phyloP scores from a whole-genome alignment of 2,888 invertebrate genomes.

The Folsomia manolachei region DNA sequence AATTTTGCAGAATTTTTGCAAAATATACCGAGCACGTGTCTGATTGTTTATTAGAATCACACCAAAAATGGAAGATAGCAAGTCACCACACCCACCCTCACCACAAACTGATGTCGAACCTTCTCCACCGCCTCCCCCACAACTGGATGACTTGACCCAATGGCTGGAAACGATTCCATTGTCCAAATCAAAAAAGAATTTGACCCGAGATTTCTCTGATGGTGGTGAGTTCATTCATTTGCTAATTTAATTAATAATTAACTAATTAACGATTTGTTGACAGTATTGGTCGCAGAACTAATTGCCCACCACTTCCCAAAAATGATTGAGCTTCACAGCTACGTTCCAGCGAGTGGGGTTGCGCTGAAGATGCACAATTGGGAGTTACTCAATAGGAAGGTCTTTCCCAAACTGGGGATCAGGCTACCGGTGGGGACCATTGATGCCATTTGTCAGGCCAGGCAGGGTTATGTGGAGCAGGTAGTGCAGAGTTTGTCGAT shows the following conservation, averaged over 20 bases:
- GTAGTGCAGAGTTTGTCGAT: constrained; percentile 15
- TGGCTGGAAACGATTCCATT: constrained; percentile 44
- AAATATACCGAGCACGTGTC: too few relatives aligned
- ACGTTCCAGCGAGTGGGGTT: constrained; percentile 34
- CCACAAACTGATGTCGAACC: too few relatives aligned
- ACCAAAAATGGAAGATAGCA: background rate
- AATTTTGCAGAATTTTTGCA: too few relatives aligned
- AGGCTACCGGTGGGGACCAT: constrained; percentile 23
- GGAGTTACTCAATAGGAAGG: constrained; percentile 39
- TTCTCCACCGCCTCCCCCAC: background rate
- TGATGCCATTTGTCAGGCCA: constrained; percentile 29
- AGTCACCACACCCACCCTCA: too few relatives aligned
- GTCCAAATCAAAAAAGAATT: constrained; percentile 36
- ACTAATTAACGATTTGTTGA: background rate
- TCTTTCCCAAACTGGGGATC: constrained; percentile 32
- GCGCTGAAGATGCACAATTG: constrained; percentile 40
- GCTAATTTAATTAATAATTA: too few relatives aligned
- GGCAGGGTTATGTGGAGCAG: constrained; percentile 33
- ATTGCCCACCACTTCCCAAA: constrained; percentile 39
- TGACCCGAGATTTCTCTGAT: constrained; percentile 47
- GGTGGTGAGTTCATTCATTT: constrained; percentile 26
- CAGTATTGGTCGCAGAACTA: constrained; percentile 38
- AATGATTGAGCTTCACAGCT: constrained; percentile 43
- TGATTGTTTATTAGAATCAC: too few relatives aligned
- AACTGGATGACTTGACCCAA: background rate